phyloP scores from a whole-genome alignment of 2,797 vertebrate genomes.

The Oophaga sylvatica region DNA sequence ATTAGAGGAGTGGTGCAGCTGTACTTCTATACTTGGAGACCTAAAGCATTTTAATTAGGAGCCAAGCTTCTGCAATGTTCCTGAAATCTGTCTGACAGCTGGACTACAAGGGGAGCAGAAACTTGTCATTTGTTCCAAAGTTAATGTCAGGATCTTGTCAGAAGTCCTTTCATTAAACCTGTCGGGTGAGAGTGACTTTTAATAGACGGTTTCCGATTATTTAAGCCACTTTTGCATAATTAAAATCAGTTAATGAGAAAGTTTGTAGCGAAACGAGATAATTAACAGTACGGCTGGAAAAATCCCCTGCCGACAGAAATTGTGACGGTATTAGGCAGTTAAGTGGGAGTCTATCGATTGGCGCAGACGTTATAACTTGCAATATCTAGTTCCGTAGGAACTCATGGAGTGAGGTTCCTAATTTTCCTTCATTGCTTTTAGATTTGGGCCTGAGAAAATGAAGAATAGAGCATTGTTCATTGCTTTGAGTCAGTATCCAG shows the following conservation, averaged over 20 bases:
- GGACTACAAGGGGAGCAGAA: background rate
- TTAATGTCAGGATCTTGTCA: background rate
- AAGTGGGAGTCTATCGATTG: conserved; percentile 13
- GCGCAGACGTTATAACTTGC: background rate
- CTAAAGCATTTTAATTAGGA: conserved; percentile 11
- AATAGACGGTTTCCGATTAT: conserved; percentile 36
- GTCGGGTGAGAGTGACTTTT: conserved; percentile 16
- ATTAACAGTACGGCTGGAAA: conserved; percentile 19
- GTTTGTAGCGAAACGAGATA: conserved; percentile 39
- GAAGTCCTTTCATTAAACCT: conserved; percentile 42
- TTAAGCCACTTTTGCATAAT: conserved; percentile 49
- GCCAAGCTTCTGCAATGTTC: background rate
- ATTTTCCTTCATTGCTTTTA: background rate
- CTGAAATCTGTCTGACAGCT: conserved; percentile 14
- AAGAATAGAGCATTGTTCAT: too few species aligned
- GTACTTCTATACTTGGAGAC: background rate
- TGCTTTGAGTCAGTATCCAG: too few species aligned
- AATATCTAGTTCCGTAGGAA: too few species aligned
- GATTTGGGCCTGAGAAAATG: too few species aligned
- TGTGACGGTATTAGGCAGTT: background rate
- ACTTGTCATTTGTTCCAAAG: background rate
- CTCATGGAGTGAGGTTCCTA: background rate
- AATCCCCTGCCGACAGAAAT: conserved; percentile 36
- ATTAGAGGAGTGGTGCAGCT: background rate
- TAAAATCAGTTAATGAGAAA: conserved; percentile 35